Base-by-base conservation (phyloP, 2,113 vertebrate species). In the Plotosus lineatus region DNA sequence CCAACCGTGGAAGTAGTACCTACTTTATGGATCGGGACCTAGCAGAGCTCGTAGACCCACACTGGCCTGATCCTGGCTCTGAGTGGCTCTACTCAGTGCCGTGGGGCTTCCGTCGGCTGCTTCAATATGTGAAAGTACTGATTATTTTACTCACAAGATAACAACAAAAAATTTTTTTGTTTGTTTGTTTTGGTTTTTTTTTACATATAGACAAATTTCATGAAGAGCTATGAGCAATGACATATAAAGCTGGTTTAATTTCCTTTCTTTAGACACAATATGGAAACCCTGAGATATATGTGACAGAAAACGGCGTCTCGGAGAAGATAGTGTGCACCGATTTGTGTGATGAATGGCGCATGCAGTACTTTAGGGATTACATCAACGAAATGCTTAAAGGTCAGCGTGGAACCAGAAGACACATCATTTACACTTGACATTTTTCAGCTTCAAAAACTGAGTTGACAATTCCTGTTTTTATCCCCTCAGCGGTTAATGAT, bases 351-450 rank as follows among this genome's bases (percentile, higher is more conserved):
- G 91, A 95, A 66, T 94, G 96, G 95, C 92, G 96, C 81, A 95
- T 96, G 83, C 92, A 94, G 51, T 97, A 96, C 88, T 94, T 95
- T 73, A 95, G 90, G 86, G 95, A 94, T 60, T 97, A 98, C 86
- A 93, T 95, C 88, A 96, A 97, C 0, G 96, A 98, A 86, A 94
- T 97, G 90, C 92, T 98, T 31, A 97, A 97, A 94, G 97, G 97
- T 98, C 69, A 92, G 82, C 74, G 23, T 55, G 44, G 72, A 76
- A 48, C 40, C 65, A 15, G n/a, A 31, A 66, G 33, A 53, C 17
- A 78, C 36, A 42, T 26, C 23, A 31, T 12, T 68, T 61, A 71
- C 17, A 79, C 26, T 55, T 38, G 44, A 75, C n/a, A 14, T 68
- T 3, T 63, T 56, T 58, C 26, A 31, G n/a, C 40, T 44, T 33